These are phyloP conservation scores for Anolis carolinensis DNA, from an alignment of 2,113 vertebrate genomes.

Conservation along the genomic window DNA sequence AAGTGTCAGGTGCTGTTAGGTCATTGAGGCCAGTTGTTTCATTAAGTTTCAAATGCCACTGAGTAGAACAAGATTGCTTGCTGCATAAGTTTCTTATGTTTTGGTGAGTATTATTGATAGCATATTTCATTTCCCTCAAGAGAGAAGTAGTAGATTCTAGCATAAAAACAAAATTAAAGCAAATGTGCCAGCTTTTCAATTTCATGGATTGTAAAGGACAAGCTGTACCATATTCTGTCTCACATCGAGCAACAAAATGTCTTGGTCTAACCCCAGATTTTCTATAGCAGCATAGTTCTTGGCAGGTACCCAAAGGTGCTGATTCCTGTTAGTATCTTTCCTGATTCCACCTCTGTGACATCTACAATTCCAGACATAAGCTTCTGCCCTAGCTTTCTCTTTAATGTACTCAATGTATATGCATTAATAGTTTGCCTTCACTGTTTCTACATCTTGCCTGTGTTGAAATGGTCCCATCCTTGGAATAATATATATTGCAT, in stretches of 20 bases:
- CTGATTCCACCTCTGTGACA: neutral
- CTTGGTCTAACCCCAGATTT: neutral
- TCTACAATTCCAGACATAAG: neutral
- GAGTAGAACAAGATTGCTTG: neutral
- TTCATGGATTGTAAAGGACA: no score
- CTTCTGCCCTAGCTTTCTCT: neutral
- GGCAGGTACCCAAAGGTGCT: neutral
- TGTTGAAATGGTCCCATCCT: neutral
- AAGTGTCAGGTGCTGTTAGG: no score
- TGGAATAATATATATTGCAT: neutral
- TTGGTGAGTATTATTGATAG: neutral
- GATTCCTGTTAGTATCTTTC: neutral
- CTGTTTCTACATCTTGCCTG: neutral
- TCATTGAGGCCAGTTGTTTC: no score
- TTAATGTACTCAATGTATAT: neutral
- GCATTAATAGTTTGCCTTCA: neutral
- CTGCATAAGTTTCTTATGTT: neutral
- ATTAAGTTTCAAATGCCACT: neutral
- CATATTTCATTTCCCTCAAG: neutral
- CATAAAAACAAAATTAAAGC: neutral
- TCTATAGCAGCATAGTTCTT: neutral
- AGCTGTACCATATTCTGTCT: neutral
- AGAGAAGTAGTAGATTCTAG: neutral
- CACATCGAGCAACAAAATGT: neutral
- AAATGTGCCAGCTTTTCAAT: neutral